A percentile compares a stretch with the other conserved stretches of the same genome.
Conservation (phyloP, 2,113 vertebrate genomes). For the Pseudorhombus dupliciocellatus region DNA sequence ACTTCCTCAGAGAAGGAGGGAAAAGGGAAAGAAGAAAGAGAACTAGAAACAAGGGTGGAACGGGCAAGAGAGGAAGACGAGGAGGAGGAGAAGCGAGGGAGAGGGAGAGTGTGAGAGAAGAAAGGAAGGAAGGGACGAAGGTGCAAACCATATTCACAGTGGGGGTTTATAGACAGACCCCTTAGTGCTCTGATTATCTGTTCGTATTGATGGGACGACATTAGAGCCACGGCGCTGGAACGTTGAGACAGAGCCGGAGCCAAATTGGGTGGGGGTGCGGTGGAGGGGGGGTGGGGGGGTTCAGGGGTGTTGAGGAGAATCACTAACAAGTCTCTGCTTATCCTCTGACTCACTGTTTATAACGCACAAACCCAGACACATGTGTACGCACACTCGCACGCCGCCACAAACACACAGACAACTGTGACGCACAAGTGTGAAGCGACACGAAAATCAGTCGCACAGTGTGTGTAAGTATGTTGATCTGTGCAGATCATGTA, state of each 20-base stretch:
- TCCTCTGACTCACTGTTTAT: constrained; percentile 72
- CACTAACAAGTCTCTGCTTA: constrained; percentile 69
- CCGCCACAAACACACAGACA: constrained; percentile 48
- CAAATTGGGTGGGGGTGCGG: constrained; percentile 36
- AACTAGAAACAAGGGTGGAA: constrained; percentile 60
- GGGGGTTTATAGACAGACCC: constrained; percentile 66
- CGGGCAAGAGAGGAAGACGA: constrained; percentile 46
- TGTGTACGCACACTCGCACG: constrained; percentile 23
- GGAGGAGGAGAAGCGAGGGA: constrained; percentile 21
- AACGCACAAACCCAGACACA: constrained; percentile 59
- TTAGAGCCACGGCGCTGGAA: constrained; percentile 49
- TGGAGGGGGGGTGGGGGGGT: no score
- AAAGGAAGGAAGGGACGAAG: constrained; percentile 31
- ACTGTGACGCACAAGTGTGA: constrained; percentile 24
- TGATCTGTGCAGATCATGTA: constrained; percentile 30
- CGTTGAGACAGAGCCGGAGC: constrained; percentile 42
- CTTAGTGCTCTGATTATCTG: constrained; percentile 67
- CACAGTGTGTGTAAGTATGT: constrained; percentile 49
- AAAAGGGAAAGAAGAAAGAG: constrained; percentile 63
- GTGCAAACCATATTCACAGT: constrained; percentile 52
- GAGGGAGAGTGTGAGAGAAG: constrained; percentile 27
- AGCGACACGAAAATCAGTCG: constrained; percentile 23
- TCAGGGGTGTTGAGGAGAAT: constrained; percentile 57
- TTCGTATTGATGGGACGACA: constrained; percentile 64
- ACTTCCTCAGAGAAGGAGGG: constrained; percentile 79